These are phyloP conservation scores for Calameuta pallipes DNA, from an alignment of 2,888 invertebrate species.

Conservation along the genomic window DNA sequence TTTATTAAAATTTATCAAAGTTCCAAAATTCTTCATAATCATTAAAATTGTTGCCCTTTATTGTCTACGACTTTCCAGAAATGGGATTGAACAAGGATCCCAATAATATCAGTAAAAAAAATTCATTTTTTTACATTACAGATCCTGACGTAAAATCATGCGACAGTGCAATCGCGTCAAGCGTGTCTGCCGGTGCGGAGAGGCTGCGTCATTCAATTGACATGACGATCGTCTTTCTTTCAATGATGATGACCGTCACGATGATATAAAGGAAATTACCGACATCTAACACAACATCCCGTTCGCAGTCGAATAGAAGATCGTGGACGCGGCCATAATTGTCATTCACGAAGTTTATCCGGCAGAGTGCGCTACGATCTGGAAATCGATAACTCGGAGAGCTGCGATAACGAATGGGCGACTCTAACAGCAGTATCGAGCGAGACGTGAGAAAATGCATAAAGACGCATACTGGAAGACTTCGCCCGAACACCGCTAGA, in stretches of 20 bases:
- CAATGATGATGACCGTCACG: slow-evolving; percentile 43
- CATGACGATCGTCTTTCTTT: slow-evolving; percentile 38
- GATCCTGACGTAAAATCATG: slow-evolving; percentile 58
- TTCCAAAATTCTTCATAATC: no score
- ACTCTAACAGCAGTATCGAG: no score
- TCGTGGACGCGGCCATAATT: not conserved
- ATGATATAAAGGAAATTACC: slow-evolving; percentile 39
- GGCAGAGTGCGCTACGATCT: no score
- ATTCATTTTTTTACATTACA: slow-evolving; percentile 30
- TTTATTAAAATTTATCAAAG: no score
- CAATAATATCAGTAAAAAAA: not conserved
- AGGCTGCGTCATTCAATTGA: slow-evolving; percentile 28
- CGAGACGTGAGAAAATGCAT: no score
- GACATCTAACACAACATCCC: not conserved
- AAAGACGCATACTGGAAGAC: no score
- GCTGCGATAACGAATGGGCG: no score
- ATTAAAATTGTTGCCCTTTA: no score
- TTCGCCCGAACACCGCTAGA: no score
- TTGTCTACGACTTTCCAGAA: no score
- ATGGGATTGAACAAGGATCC: not conserved
- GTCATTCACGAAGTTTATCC: not conserved
- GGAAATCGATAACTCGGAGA: no score
- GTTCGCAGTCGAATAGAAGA: not conserved
- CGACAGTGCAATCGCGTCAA: slow-evolving; percentile 57
- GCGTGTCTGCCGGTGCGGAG: slow-evolving; percentile 54